Conservation (phyloP, 2,888 invertebrate genomes). For the Lasioglossum lativentre region DNA sequence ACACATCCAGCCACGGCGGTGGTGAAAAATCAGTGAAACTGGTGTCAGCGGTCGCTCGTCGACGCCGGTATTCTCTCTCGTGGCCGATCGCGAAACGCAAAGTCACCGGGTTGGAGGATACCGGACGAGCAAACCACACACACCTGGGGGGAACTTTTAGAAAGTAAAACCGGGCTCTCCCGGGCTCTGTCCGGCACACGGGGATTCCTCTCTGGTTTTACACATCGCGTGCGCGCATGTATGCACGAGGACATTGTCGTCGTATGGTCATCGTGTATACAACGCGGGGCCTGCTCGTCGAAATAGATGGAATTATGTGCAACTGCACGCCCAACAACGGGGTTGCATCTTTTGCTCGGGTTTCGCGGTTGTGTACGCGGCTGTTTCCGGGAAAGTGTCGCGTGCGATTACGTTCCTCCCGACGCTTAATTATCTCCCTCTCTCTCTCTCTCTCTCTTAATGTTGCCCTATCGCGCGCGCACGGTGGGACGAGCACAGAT, state of each 20-base stretch:
- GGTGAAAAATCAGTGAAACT: constrained; percentile 79
- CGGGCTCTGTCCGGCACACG: not conserved
- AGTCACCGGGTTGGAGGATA: constrained; percentile 71
- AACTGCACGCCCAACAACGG: not conserved
- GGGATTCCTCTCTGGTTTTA: constrained; percentile 37
- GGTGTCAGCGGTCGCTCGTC: not conserved
- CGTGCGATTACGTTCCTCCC: constrained; percentile 13
- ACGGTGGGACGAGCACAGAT: constrained; percentile 14
- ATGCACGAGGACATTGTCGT: not conserved
- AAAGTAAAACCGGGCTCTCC: constrained; percentile 74
- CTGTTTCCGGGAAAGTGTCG: constrained; percentile 55
- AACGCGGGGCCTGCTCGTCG: not conserved
- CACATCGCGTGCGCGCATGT: constrained; percentile 6
- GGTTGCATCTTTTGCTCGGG: constrained; percentile 27
- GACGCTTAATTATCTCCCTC: constrained; percentile 9
- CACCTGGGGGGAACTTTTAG: constrained; percentile 77
- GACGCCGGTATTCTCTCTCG: constrained; percentile 66
- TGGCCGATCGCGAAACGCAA: constrained; percentile 78
- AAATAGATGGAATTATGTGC: constrained; percentile 38
- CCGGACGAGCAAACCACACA: constrained; percentile 7
- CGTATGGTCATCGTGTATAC: not conserved
- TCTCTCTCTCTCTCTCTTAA: not conserved
- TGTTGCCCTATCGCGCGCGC: not conserved
- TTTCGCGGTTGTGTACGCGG: not conserved
- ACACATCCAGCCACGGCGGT: constrained; percentile 80